A percentile compares a stretch with the other conserved stretches of the same genome.
These are phyloP conservation scores for Cephalophus harveyi DNA, from an alignment of 2,113 vertebrate species.

Conservation along the genomic window DNA sequence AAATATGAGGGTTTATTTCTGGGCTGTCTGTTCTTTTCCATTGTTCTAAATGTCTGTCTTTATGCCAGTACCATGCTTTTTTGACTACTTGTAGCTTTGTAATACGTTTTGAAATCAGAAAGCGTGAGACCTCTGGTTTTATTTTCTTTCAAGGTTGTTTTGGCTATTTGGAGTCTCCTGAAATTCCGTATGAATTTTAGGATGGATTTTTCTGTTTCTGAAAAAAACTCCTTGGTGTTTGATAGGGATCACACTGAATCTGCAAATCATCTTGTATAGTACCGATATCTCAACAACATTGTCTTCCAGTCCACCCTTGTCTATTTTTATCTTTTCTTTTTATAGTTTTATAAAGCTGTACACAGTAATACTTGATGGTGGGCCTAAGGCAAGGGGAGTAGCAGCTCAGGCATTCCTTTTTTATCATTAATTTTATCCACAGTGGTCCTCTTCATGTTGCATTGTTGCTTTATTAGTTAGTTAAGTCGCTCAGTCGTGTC, in stretches of 20 bases:
- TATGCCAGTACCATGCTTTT: background rate
- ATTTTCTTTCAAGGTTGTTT: conserved; percentile 22
- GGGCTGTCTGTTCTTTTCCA: background rate
- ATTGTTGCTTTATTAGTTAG: background rate
- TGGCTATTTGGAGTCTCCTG: background rate
- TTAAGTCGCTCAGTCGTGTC: too few relatives aligned
- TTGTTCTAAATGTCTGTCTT: background rate
- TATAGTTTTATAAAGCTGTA: conserved; percentile 26
- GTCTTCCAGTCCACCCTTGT: background rate
- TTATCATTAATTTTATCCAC: background rate
- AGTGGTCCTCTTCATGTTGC: background rate
- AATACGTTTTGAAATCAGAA: conserved; percentile 14
- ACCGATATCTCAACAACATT: background rate
- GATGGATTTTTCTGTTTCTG: conserved; percentile 19
- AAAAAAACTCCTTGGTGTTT: background rate
- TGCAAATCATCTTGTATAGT: background rate
- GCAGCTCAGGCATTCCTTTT: background rate
- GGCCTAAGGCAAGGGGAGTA: background rate
- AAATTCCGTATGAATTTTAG: background rate
- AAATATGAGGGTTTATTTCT: background rate
- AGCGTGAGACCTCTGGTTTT: background rate
- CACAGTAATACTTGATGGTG: background rate
- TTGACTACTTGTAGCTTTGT: conserved; percentile 13
- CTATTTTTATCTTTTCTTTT: conserved; percentile 10
- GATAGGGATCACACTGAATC: background rate